phyloP scores from a whole-genome alignment of 2,797 vertebrate genomes.

The Spheniscus humboldti region DNA sequence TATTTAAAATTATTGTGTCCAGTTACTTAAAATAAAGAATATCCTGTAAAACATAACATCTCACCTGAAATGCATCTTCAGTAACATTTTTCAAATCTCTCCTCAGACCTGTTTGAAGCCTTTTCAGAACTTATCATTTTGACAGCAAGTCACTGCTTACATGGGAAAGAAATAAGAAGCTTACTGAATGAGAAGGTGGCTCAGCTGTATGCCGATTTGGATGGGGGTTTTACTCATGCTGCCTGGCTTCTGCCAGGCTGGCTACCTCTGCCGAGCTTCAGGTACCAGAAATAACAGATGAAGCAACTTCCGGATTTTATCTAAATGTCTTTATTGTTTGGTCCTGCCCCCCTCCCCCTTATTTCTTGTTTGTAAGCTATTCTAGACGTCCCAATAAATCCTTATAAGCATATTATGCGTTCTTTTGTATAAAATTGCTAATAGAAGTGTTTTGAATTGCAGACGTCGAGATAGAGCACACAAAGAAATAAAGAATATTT shows the following conservation, averaged over 20 bases:
- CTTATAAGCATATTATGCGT: not conserved
- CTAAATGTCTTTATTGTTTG: not conserved
- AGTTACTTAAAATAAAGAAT: not conserved
- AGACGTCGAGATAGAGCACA: slow-evolving; percentile 93
- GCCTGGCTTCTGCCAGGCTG: slow-evolving; percentile 96
- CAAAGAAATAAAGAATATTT: slow-evolving; percentile 90
- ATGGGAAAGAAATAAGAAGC: slow-evolving; percentile 91
- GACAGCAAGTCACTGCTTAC: slow-evolving; percentile 94
- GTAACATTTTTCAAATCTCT: not conserved
- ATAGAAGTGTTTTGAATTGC: not conserved
- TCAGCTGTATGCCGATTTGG: slow-evolving; percentile 92
- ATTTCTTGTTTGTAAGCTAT: not conserved
- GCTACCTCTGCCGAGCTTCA: slow-evolving; percentile 97
- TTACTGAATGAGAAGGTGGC: slow-evolving; percentile 88
- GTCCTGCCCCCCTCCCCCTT: too few relatives aligned
- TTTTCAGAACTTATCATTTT: slow-evolving; percentile 96
- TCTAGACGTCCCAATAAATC: not conserved
- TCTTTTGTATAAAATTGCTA: not conserved
- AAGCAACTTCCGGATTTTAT: not conserved
- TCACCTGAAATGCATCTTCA: not conserved
- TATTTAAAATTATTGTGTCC: not conserved
- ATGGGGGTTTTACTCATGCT: slow-evolving; percentile 92
- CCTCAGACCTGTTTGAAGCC: slow-evolving; percentile 90
- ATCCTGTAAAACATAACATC: not conserved
- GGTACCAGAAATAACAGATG: slow-evolving; percentile 69